Percentiles rank a stretch among this genome's conserved stretches.
These are phyloP conservation scores for Physeter macrocephalus DNA, from an alignment of 2,113 vertebrate genomes.

Conservation along the genomic window DNA sequence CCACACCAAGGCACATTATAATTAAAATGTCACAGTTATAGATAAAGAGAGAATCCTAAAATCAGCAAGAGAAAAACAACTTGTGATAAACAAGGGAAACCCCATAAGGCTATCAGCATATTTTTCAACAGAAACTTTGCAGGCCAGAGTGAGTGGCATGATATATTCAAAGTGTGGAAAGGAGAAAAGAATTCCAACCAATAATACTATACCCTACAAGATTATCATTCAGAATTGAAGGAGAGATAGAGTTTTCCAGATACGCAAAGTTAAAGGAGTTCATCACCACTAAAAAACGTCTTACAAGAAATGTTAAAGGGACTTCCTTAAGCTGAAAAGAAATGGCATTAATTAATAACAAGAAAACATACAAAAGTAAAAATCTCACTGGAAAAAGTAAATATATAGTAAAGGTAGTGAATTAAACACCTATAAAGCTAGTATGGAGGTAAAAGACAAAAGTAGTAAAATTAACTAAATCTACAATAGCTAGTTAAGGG, in stretches of 20 bases:
- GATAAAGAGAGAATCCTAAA: not conserved
- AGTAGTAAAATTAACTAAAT: not conserved
- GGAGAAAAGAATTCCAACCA: not conserved
- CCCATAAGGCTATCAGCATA: not conserved
- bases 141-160: not conserved
- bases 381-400: not conserved
- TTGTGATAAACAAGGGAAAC: not conserved
- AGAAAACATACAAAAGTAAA: not conserved
- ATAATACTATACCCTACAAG: not conserved
- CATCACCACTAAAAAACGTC: not conserved
- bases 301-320: not conserved
- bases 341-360: not conserved
- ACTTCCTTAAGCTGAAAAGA: not conserved
- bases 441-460: not conserved
- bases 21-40: not conserved
- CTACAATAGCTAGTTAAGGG: not conserved
- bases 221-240: not conserved
- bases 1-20: not conserved
- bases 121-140: not conserved
- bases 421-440: not conserved
- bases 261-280: not conserved
- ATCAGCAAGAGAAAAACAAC: not conserved
- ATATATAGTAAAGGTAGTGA: not conserved
- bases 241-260: not conserved
- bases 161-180: not conserved